Evolutionary conservation across 2,797 vertebrate species (phyloP).

Genomic region (Melanotaenia boesemani): DNA sequence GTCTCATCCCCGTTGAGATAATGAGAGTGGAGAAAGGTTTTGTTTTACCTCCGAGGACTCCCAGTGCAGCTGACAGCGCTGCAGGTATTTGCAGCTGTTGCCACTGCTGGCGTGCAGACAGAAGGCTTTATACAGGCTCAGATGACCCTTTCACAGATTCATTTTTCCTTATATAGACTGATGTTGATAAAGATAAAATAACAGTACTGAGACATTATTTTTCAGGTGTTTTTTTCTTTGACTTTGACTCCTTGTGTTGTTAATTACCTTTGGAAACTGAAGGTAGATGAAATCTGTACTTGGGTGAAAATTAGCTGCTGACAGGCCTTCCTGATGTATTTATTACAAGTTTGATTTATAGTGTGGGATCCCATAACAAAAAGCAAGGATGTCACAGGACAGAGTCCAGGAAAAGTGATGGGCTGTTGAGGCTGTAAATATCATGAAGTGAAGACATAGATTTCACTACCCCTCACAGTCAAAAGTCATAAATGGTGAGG

Average conservation of each 20-base stretch:
- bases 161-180: slow-evolving; percentile 72
- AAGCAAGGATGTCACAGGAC: slow-evolving; percentile 32
- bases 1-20: slow-evolving; percentile 73
- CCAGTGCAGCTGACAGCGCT: slow-evolving; percentile 71
- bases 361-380: slow-evolving; percentile 50
- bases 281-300: slow-evolving; percentile 20
- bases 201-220: slow-evolving; percentile 11
- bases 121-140: slow-evolving; percentile 74
- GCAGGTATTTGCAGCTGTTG: slow-evolving; percentile 88
- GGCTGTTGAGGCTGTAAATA: slow-evolving; percentile 50
- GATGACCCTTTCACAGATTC: slow-evolving; percentile 52
- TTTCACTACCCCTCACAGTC: slow-evolving; percentile 49
- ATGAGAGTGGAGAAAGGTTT: slow-evolving; percentile 79
- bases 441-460: slow-evolving; percentile 55
- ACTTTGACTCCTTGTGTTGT: background rate
- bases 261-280: background rate
- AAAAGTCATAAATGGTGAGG: slow-evolving; percentile 29
- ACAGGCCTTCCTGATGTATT: slow-evolving; percentile 50
- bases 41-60: slow-evolving; percentile 81
- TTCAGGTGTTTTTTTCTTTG: slow-evolving; percentile 8
- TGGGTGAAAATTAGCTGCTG: slow-evolving; percentile 52
- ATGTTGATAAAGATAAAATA: slow-evolving; percentile 29
- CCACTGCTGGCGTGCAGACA: slow-evolving; percentile 76
- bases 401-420: slow-evolving; percentile 48
- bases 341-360: slow-evolving; percentile 65